phyloP scores from a whole-genome alignment of 2,888 invertebrate genomes.

The Tipula helvola region DNA sequence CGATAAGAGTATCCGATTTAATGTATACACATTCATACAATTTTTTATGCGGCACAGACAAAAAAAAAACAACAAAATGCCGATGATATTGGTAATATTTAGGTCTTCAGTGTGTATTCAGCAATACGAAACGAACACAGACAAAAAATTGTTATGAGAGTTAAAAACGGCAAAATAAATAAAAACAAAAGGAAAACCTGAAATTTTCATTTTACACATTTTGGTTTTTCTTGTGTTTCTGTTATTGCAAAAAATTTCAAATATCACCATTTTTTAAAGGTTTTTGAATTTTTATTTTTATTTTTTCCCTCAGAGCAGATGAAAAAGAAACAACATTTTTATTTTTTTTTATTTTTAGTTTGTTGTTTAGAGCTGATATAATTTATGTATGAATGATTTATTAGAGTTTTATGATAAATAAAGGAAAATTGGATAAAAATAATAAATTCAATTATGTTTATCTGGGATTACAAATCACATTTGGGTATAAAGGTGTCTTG shows the following conservation, averaged over 20 bases:
- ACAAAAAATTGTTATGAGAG: not conserved
- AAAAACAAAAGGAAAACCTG: not conserved
- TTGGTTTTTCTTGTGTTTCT: not conserved
- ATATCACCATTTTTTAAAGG: not conserved
- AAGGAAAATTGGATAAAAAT: not conserved
- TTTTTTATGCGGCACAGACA: not conserved
- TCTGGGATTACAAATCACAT: conserved; percentile 4
- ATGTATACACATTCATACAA: not conserved
- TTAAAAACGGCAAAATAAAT: not conserved
- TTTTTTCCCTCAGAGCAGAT: not conserved
- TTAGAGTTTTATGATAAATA: not conserved
- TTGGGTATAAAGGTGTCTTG: not conserved
- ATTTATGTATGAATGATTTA: not conserved
- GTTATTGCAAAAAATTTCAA: not conserved
- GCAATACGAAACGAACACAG: not conserved
- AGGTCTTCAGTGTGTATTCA: not conserved
- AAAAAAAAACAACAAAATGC: not conserved
- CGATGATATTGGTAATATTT: not conserved
- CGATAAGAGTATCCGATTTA: not conserved
- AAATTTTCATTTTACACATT: not conserved
- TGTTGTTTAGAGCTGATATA: not conserved
- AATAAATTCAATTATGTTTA: not conserved
- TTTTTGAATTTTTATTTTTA: not conserved
- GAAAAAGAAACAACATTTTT: not conserved
- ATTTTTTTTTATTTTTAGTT: not conserved